Evolutionary conservation across 2,888 invertebrate genomes (phyloP).

Genomic region (Dicycla oo): DNA sequence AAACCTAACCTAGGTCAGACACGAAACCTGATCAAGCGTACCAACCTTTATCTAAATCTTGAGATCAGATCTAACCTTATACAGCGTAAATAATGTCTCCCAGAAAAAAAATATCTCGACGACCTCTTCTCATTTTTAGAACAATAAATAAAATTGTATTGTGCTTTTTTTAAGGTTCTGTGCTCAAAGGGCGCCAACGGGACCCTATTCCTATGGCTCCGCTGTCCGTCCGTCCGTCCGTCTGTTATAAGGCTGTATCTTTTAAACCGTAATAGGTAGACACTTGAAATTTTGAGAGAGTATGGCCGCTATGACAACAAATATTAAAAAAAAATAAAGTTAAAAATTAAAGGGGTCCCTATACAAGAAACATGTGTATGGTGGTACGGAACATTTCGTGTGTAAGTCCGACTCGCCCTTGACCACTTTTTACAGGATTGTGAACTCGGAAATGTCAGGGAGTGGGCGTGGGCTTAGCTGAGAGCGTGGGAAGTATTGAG

Average conservation of each 20-base stretch:
- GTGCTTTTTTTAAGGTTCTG: conserved; percentile 1
- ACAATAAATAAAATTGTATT: conserved; percentile 23
- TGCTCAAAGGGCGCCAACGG: background rate
- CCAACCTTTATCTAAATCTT: conserved; percentile 4
- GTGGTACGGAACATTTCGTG: background rate
- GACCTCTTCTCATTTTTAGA: background rate
- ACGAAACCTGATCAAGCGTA: conserved; percentile 4
- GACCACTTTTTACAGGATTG: background rate
- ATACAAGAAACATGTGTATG: background rate
- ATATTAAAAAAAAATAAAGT: background rate
- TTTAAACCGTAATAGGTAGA: background rate
- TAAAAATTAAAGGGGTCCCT: background rate
- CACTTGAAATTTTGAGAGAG: background rate
- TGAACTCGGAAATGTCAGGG: conserved; percentile 28
- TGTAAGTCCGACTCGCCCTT: background rate
- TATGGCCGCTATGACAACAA: background rate
- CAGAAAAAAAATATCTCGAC: background rate
- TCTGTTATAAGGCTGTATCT: background rate
- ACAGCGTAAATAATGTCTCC: background rate
- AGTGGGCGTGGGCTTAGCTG: conserved; percentile 8
- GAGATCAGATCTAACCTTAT: background rate
- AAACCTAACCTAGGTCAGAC: background rate
- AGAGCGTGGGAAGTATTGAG: conserved; percentile 30
- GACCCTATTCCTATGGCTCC: background rate
- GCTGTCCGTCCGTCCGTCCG: background rate